Base-by-base conservation (phyloP, 2,888 invertebrate species). In the Lycaena phlaeas region DNA sequence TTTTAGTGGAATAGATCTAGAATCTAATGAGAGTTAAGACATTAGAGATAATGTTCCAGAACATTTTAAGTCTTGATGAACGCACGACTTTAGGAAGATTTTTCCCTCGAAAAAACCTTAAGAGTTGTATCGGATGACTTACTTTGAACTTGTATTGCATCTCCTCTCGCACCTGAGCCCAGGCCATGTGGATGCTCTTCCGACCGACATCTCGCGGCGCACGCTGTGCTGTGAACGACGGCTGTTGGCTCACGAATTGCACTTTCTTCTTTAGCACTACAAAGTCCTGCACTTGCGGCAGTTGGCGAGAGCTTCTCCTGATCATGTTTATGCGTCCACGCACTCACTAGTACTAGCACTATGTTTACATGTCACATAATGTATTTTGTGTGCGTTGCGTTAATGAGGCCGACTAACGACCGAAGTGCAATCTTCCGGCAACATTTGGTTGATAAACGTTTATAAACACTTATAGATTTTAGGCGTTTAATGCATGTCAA, bases 121-220 rank as follows among this genome's bases (percentile, higher is more conserved):
- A n/a, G n/a, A n/a, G n/a, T n/a, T n/a, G n/a, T n/a, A n/a, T n/a
- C n/a, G n/a, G n/a, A n/a, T n/a, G n/a, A n/a, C n/a, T n/a, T n/a
- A n/a, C n/a, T n/a, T n/a, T n/a, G n/a, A 67, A 26, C 50, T 72
- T 78, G 69, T 70, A 74, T 27, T 64, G 56, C 25, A 81, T 54
- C 46, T 79, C 81, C 45, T 76, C 75, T 38, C 76, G 48, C 26
- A 81, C 79, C 49, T 75, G 74, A 22, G 63, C 69, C 79, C 79
- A 79, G 41, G 60, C 63, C 45, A 70, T 52, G 27, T 68, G 66
- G 40, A 54, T 61, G 49, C 72, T 76, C 26, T 42, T 45, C 42
- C 46, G n/a, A n/a, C n/a, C 38, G 27, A 48, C 6, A 7, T 2
- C 12, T 7, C 2, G n/a, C 11, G 12, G 12, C 22, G 5, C n/a